phyloP scores from a whole-genome alignment of 2,888 invertebrate species.

The Balanococcus diminutus region DNA sequence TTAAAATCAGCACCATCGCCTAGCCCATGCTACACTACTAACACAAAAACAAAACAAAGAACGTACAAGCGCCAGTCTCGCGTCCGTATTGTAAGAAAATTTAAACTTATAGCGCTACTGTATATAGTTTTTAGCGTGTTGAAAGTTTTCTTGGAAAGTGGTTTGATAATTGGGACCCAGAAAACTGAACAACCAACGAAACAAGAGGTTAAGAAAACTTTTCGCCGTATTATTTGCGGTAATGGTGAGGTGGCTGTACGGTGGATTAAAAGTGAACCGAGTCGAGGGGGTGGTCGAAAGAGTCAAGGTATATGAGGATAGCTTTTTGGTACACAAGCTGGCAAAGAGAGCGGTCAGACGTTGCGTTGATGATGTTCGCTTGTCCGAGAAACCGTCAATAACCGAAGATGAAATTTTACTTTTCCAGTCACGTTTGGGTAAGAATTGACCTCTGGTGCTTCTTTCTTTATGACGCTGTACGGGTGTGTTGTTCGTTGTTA shows the following conservation, averaged over 20 bases:
- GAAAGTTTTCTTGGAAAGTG: conserved; percentile 27
- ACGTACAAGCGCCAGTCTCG: neutral
- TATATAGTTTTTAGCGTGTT: neutral
- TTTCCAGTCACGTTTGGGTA: conserved; percentile 27
- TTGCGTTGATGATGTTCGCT: conserved; percentile 41
- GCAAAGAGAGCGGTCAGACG: conserved; percentile 9
- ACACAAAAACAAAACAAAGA: neutral
- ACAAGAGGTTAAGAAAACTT: neutral
- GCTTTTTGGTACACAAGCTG: neutral
- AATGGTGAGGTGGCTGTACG: too few relatives aligned
- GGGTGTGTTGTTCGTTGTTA: conserved; percentile 3
- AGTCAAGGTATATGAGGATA: too few relatives aligned
- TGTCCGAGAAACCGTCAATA: conserved; percentile 40
- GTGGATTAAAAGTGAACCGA: neutral
- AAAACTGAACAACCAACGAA: neutral
- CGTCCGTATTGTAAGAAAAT: neutral
- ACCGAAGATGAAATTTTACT: conserved; percentile 43
- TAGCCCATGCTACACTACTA: neutral
- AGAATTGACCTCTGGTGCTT: neutral
- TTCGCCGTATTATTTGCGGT: neutral
- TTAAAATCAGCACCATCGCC: neutral
- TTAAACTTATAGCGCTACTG: neutral
- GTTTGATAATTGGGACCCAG: neutral
- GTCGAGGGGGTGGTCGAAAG: neutral
- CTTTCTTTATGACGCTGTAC: neutral